Evolutionary conservation across 2,797 vertebrate genomes (phyloP), one percentile per base, ranked within the genome.

Genomic region (Amphiprion clarkii): DNA sequence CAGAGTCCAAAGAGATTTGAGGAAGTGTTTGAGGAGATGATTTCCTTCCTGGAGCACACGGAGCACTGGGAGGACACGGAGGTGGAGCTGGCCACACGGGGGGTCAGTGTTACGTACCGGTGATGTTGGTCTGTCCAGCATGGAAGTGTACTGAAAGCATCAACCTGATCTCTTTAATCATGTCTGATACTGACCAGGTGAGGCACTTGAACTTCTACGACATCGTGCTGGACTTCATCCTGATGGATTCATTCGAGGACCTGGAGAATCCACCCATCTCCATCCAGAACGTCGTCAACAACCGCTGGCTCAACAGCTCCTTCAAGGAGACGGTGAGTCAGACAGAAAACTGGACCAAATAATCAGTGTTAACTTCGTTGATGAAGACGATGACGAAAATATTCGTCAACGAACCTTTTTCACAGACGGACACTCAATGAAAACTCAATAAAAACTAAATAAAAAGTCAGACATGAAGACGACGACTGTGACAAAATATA

Each of bases 161-260:
- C 2, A 13, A 0, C 19, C 27, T 13, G 12, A 21, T 6, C 0
- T 54, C 8, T 29, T 2, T 14, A 6, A 23, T n/a, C 1, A 21
- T 33, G 23, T 14, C 5, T 57, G 25, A 1, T 19, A 0, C 23
- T 68, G 6, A 0, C 74, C 63, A 99, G 98, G 97, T 99, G 57
- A 98, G 96, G 89, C 95, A 98, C 88, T 76, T 99, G 53, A 99
- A 98, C 93, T 99, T 99, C 93, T 99, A 98, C 67, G 98, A 99
- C 82, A 95, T 99, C 8, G 97, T 99, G 82, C 94, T 99, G 93
- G 98, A 99, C 91, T 99, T 98, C 74, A 97, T 99, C 92, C 93
- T 99, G 65, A 97, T 99, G 96, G 98, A 99, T 89, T 99, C 98
- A 0, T 99, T 99, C 79, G 98, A 99, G 94, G 98, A 99, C 92